phyloP scores from a whole-genome alignment of 2,113 vertebrate genomes.

The Thomomys bottae region DNA sequence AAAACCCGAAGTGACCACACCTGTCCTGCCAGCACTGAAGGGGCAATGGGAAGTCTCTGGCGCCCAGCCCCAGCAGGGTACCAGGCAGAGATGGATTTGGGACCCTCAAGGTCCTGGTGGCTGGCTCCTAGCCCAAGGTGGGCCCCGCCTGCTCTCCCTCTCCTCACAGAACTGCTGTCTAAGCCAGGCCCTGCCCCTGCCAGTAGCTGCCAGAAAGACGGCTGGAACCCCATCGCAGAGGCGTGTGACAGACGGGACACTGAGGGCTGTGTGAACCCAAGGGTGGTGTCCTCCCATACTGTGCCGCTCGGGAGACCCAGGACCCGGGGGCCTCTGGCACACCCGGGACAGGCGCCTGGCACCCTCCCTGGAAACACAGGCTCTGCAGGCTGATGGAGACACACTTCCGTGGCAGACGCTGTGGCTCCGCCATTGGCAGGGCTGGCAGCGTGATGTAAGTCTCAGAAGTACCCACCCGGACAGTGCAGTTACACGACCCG shows the following conservation, averaged over 20 bases:
- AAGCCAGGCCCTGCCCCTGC: background rate
- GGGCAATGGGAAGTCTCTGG: too few relatives aligned
- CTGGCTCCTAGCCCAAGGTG: background rate
- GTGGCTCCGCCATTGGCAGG: rapidly evolving
- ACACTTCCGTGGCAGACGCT: rapidly evolving
- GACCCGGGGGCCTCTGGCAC: rapidly evolving
- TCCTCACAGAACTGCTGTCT: too few relatives aligned
- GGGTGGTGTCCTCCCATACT: rapidly evolving
- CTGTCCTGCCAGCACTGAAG: too few relatives aligned
- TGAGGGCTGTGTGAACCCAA: rapidly evolving
- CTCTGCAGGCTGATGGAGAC: rapidly evolving
- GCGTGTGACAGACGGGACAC: background rate
- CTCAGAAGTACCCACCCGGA: background rate
- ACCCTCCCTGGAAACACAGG: background rate
- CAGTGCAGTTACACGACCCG: background rate
- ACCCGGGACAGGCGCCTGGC: rapidly evolving
- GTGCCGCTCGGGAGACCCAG: too few relatives aligned
- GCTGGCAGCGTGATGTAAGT: rapidly evolving
- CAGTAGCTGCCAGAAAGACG: rapidly evolving
- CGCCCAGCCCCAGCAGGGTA: too few relatives aligned
- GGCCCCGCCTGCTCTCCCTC: background rate
- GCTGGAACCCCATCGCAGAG: rapidly evolving
- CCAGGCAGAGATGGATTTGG: too few relatives aligned
- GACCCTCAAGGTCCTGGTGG: background rate
- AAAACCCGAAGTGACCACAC: background rate